These are phyloP conservation scores for Platalea minor DNA, from an alignment of 2,797 vertebrate species.

Conservation along the genomic window DNA sequence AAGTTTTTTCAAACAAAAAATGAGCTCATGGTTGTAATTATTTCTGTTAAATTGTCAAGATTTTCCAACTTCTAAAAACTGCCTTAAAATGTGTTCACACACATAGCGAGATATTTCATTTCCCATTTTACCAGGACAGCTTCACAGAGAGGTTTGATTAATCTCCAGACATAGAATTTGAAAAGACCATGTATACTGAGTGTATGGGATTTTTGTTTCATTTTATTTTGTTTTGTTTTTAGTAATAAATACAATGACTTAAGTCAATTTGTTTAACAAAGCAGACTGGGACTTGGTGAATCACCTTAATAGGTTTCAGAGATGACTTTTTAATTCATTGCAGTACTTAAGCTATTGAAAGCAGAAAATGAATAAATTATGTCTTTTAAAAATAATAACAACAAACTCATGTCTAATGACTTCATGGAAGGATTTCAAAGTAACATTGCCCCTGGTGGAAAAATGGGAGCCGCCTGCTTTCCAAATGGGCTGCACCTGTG, in stretches of 20 bases:
- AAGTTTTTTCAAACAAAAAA: neutral
- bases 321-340: conserved; percentile 35
- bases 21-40: neutral
- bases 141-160: neutral
- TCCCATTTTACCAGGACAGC: neutral
- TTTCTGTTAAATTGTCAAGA: neutral
- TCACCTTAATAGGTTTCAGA: conserved; percentile 34
- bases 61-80: neutral
- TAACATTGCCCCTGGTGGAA: conserved; percentile 33
- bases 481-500: conserved; percentile 59
- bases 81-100: neutral
- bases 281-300: neutral
- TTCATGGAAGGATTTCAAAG: conserved; percentile 56
- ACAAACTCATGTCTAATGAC: conserved; percentile 50
- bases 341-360: conserved; percentile 23
- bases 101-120: neutral
- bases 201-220: neutral
- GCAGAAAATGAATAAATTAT: neutral
- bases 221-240: neutral
- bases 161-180: neutral
- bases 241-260: neutral
- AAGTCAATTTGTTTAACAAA: conserved; percentile 27
- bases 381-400: conserved; percentile 41
- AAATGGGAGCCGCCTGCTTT: conserved; percentile 25
- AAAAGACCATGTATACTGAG: neutral